Evolutionary conservation across 1,140 invertebrate species (phyloP).

Genomic region (Mya arenaria): DNA sequence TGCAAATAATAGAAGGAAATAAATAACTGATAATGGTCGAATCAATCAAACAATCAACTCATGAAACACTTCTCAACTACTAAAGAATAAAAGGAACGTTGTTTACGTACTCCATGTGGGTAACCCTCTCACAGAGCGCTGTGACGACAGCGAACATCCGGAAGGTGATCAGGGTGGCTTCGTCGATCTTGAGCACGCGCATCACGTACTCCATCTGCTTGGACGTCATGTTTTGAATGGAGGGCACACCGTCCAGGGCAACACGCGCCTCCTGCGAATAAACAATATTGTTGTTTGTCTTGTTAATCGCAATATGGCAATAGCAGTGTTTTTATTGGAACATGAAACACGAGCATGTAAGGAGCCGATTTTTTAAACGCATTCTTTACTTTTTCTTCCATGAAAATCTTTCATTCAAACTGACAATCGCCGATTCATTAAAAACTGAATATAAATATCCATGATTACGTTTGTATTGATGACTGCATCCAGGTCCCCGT

Average conservation of each 20-base stretch:
- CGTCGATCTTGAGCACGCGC: conserved; percentile 69
- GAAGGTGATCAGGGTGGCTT: conserved; percentile 70
- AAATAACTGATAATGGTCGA: too few species aligned
- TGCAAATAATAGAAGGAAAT: too few species aligned
- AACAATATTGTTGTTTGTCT: conserved; percentile 56
- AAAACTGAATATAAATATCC: conserved; percentile 15
- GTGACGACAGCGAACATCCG: conserved; percentile 74
- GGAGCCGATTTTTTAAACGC: too few species aligned
- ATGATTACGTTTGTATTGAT: conserved; percentile 65
- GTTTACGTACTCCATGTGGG: conserved; percentile 74
- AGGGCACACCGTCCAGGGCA: conserved; percentile 68
- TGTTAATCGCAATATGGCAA: conserved; percentile 67
- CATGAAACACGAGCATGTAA: too few species aligned
- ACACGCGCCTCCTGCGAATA: conserved; percentile 58
- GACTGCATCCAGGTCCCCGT: conserved; percentile 71
- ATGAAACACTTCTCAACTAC: too few species aligned
- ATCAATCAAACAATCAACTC: too few species aligned
- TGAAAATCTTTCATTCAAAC: too few species aligned
- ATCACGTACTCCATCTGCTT: conserved; percentile 74
- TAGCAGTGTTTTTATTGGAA: too few species aligned
- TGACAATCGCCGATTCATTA: too few species aligned
- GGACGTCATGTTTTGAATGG: conserved; percentile 62
- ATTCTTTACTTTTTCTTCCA: too few species aligned
- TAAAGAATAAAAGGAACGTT: not conserved
- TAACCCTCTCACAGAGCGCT: conserved; percentile 72